phyloP scores from a whole-genome alignment of 2,888 invertebrate genomes.

The Drosophila neotestacea region DNA sequence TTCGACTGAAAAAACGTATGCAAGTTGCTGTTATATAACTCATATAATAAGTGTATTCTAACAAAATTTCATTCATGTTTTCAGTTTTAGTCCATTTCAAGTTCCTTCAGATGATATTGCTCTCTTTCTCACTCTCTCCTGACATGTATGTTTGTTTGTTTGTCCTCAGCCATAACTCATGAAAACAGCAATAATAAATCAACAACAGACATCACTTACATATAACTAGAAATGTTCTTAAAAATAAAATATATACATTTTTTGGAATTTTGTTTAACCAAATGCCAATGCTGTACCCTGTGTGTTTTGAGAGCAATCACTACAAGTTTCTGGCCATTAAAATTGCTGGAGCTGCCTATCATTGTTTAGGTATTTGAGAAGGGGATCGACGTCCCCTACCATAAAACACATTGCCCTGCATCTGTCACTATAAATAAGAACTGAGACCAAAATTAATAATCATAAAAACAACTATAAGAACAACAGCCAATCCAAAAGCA shows the following conservation, averaged over 20 bases:
- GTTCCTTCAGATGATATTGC: background rate
- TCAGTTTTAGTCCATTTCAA: background rate
- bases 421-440: conserved; percentile 73
- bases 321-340: conserved; percentile 60
- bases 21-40: background rate
- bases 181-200: conserved; percentile 40
- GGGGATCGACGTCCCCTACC: background rate
- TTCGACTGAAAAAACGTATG: background rate
- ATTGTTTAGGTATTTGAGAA: conserved; percentile 28
- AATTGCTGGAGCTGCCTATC: conserved; percentile 38
- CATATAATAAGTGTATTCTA: background rate
- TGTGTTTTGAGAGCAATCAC: conserved; percentile 35
- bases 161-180: conserved; percentile 41
- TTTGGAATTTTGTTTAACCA: conserved; percentile 36
- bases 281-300: conserved; percentile 29
- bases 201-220: conserved; percentile 36
- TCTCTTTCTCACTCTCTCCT: background rate
- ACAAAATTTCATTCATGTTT: background rate
- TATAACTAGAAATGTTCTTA: conserved; percentile 33
- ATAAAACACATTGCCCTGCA: conserved; percentile 70
- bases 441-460: conserved; percentile 64
- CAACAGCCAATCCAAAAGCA: conserved; percentile 40
- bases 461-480: conserved; percentile 53
- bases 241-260: conserved; percentile 20
- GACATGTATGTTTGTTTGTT: background rate